Evolutionary conservation across 2,888 invertebrate species (phyloP), one percentile per base, ranked within the genome.

Genomic region (Hirtodrosophila histrioides): DNA sequence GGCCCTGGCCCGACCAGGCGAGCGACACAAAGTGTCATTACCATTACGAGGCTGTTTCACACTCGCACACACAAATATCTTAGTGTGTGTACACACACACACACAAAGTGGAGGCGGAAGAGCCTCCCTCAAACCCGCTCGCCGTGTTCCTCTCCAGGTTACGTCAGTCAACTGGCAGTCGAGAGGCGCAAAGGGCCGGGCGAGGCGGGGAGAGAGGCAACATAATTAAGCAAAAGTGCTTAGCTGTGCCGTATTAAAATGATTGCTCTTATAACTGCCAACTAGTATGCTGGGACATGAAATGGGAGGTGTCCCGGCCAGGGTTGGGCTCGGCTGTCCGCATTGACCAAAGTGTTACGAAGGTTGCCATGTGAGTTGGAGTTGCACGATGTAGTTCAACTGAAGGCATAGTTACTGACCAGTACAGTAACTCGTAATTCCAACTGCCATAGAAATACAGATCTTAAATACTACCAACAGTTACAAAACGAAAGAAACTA

Each of bases 141-240:
- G 7, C 17, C 33, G 2, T 39, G 53, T 55, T 54, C 36, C 37
- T 69, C 61, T 60, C 41, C 68, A 69, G 76, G 79, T 81, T 81
- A 85, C 77, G 81, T 79, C 86, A 86, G 80, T 75, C 69, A 66
- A 75, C 55, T 63, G 45, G 31, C 36, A 37, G 51, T 53, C 31
- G 24, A 8, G 4, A 31, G 43, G 29, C 17, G 10, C 12, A 24
- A 6, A 2, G 2, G 7, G 12, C 1, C 23, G 27, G 29, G 56
- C n/a, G 8, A 31, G 7, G 12, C 1, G 29, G 27, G 29, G 56
- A 9, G 8, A 31, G 39, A 45, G 65, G 66, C 83, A 86, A 83
- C 81, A 82, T 82, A 82, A 82, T 82, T 82, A 82, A 86, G 81
- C 81, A 82, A 82, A 82, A 82, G 81, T 82, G 81, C 81, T 86